Evolutionary conservation across 2,113 vertebrate genomes (phyloP).

Genomic region (Phodopus roborovskii): DNA sequence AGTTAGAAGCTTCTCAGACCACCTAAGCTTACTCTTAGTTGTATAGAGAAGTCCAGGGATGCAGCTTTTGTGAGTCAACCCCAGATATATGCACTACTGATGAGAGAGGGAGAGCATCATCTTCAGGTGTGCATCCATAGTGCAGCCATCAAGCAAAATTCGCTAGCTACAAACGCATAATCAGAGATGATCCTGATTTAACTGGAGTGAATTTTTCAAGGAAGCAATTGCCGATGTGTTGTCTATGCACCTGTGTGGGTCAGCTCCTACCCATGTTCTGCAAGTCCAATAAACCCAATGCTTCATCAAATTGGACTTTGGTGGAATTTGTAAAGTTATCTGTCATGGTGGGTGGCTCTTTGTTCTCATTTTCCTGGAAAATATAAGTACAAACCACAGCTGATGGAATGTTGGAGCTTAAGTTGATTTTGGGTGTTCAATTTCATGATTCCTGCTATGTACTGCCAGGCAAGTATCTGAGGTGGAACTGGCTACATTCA

Average conservation of each 20-base stretch:
- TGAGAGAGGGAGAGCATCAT: no score
- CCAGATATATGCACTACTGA: no score
- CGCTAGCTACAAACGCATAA: no score
- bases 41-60: background rate
- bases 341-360: background rate
- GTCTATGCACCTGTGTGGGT: no score
- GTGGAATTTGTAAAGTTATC: background rate
- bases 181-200: no score
- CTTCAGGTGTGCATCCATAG: no score
- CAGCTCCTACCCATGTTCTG: no score
- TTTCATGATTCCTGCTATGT: background rate
- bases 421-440: background rate
- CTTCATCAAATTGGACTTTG: background rate
- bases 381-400: background rate
- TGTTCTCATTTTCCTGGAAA: background rate
- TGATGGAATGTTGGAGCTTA: no score
- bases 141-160: no score
- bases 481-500: no score
- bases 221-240: no score
- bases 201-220: background rate
- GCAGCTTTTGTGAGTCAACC: background rate
- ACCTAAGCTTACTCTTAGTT: background rate
- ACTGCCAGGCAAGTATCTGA: background rate
- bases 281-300: background rate
- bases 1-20: background rate